Evolutionary conservation across 2,888 invertebrate species (phyloP), one percentile per base, ranked within the genome.

Genomic region (Drosophila helvetica): DNA sequence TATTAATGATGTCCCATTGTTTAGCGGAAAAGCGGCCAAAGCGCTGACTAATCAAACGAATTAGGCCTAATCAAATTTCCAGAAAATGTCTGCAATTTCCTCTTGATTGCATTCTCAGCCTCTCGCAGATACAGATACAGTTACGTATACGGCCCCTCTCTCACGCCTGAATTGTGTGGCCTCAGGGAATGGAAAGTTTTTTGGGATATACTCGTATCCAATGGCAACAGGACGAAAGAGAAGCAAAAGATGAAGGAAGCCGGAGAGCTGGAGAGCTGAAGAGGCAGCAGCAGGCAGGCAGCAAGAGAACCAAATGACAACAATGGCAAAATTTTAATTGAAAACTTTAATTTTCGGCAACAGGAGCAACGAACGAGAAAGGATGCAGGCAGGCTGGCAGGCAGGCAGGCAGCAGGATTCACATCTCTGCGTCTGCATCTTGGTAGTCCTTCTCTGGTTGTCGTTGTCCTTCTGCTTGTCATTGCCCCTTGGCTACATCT

Each of bases 331-430:
- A 78, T 84, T 89, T 88, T 88, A 88, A 88, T 88, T 88, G 86
- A 89, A 88, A 89, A 88, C 75, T 88, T 86, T 89, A 89, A 89
- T 89, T 87, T 38, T 86, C 22, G 77, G 84, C 76, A 78, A 82
- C 75, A 77, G 30, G 7, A 30, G 10, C 62, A 78, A 78, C 55
- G 69, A 63, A 62, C 55, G 54, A 54, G 43, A 33, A 45, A 19
- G 54, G 43, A 9, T n/a, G 27, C 30, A 30, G 33, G 6, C 25
- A 19, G 58, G 18, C 18, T 17, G 66, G 42, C 22, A 17, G 30
- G 12, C 30, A 30, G 6, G 45, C 27, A 18, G 52, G 9, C 19
- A 38, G 42, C 27, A 46, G 45, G 25, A 55, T 45, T 22, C 51
- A 33, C 57, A 59, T 38, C 38, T 57, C 63, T 69, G 38, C 57